These are phyloP conservation scores for Condylostylus longicornis DNA, from an alignment of 1,140 invertebrate species.

Conservation along the genomic window DNA sequence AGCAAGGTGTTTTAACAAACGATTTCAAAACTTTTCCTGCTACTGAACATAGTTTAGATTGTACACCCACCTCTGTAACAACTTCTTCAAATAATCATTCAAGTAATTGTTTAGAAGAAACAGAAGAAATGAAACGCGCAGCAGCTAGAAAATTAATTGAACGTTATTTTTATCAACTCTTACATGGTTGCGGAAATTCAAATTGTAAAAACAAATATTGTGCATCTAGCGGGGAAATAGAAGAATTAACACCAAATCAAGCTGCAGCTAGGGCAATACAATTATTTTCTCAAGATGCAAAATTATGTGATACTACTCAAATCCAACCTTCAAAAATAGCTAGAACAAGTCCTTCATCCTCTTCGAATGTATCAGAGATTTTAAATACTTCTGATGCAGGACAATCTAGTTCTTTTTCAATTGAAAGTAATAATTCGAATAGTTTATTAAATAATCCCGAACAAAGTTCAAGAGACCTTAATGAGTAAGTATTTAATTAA, in stretches of 20 bases:
- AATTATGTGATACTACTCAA: constrained; percentile 51
- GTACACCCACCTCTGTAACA: background rate
- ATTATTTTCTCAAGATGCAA: constrained; percentile 68
- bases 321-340: constrained; percentile 50
- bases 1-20: too few relatives aligned
- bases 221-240: constrained; percentile 73
- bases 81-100: constrained; percentile 22
- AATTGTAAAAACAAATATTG: constrained; percentile 73
- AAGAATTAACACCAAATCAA: constrained; percentile 68
- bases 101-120: too few relatives aligned
- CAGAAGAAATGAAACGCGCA: constrained; percentile 70
- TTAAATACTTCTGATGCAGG: too few relatives aligned
- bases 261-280: constrained; percentile 76
- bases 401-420: too few relatives aligned
- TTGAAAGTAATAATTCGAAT: too few relatives aligned
- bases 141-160: constrained; percentile 78
- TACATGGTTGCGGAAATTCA: constrained; percentile 76
- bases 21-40: too few relatives aligned
- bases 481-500: too few relatives aligned
- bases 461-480: too few relatives aligned
- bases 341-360: constrained; percentile 1
- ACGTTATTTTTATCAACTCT: constrained; percentile 81
- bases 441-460: too few relatives aligned
- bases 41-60: background rate
- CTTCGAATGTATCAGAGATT: constrained; percentile 6